A percentile compares a stretch with the other conserved stretches of the same genome.
Conservation (phyloP, 1,140 invertebrate species). For the Aphaenogaster floridana region DNA sequence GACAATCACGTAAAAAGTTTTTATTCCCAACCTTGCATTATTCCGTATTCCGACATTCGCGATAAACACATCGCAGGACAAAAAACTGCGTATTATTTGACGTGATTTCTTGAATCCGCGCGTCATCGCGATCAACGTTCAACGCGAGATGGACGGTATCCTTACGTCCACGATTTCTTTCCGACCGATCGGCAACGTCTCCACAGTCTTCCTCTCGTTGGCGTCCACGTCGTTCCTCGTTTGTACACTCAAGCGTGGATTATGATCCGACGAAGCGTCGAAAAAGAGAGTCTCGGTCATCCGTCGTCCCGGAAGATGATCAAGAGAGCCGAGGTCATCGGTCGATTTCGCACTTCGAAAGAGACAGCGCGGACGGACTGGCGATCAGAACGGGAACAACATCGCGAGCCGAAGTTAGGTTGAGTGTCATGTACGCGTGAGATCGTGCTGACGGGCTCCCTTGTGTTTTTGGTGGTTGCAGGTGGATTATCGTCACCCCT, state of each 20-base stretch:
- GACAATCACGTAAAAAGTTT: not conserved
- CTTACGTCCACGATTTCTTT: constrained; percentile 68
- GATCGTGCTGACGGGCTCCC: constrained; percentile 84
- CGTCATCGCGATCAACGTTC: constrained; percentile 37
- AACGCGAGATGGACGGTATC: constrained; percentile 40
- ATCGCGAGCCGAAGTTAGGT: constrained; percentile 58
- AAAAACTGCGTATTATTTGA: constrained; percentile 21
- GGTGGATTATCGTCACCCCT: constrained; percentile 87
- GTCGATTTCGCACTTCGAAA: constrained; percentile 41
- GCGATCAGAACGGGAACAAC: constrained; percentile 55
- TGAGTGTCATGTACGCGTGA: constrained; percentile 63
- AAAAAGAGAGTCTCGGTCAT: constrained; percentile 84
- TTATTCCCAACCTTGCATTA: constrained; percentile 19
- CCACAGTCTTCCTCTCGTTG: constrained; percentile 74
- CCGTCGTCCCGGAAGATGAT: constrained; percentile 56
- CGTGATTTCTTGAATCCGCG: constrained; percentile 17
- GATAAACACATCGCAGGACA: constrained; percentile 21
- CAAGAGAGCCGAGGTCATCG: constrained; percentile 35
- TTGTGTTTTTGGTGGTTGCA: constrained; percentile 86
- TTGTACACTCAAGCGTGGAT: constrained; percentile 65
- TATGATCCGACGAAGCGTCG: constrained; percentile 77
- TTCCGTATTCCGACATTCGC: constrained; percentile 15
- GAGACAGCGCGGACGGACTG: constrained; percentile 39
- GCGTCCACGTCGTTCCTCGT: constrained; percentile 76
- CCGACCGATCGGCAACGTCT: constrained; percentile 25